Conservation (phyloP, 2,113 vertebrate genomes). For the Corydoras maculifer region DNA sequence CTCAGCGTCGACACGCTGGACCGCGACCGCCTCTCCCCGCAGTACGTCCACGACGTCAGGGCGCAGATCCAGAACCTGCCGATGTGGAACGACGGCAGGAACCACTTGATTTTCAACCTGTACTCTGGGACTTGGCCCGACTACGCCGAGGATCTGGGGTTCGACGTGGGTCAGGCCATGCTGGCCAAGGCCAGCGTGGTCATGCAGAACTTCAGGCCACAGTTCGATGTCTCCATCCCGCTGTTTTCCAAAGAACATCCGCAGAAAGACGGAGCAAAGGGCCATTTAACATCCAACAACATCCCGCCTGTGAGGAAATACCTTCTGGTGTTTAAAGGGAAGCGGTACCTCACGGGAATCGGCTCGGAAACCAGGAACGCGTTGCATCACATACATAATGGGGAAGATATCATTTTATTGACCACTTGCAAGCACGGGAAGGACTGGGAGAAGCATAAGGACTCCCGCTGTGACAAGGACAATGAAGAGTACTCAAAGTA, state of each 20-base stretch:
- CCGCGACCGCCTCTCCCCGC: conserved; percentile 68
- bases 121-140: conserved; percentile 75
- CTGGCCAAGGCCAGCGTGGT: conserved; percentile 70
- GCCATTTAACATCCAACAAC: conserved; percentile 55
- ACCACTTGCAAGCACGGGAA: conserved; percentile 75
- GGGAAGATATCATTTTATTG: conserved; percentile 68
- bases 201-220: conserved; percentile 65
- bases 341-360: conserved; percentile 72
- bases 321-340: conserved; percentile 74
- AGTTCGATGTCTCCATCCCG: conserved; percentile 72
- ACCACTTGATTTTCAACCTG: conserved; percentile 74
- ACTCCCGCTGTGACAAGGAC: conserved; percentile 64
- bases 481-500: conserved; percentile 75
- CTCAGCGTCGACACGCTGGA: conserved; percentile 71
- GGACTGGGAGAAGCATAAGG: conserved; percentile 75
- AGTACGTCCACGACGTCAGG: conserved; percentile 64
- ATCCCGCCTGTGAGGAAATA: conserved; percentile 65
- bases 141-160: conserved; percentile 73
- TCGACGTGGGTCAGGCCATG: conserved; percentile 72
- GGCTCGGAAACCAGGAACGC: conserved; percentile 75
- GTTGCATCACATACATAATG: conserved; percentile 72
- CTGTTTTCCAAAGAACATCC: conserved; percentile 73
- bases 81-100: conserved; percentile 69
- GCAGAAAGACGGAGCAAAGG: conserved; percentile 59
- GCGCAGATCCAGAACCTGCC: conserved; percentile 66